These are phyloP conservation scores for Smithornis capensis DNA, from an alignment of 2,113 vertebrate species.

Conservation along the genomic window DNA sequence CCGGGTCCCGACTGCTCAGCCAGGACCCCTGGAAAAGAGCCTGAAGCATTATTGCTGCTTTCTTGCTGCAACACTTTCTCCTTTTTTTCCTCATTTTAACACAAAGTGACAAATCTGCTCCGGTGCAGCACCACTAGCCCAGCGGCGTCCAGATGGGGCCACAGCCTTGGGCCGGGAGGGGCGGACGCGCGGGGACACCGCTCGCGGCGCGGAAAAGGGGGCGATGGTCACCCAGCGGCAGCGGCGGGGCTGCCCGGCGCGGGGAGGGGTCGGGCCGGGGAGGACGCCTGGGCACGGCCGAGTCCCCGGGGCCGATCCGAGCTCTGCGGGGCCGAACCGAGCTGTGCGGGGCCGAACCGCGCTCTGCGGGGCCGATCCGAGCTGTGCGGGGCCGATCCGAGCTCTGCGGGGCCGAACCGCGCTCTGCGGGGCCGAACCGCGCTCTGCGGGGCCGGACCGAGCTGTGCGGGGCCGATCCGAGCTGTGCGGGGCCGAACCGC, in stretches of 20 bases:
- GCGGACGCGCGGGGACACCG: not conserved
- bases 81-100: not conserved
- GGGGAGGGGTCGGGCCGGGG: not conserved
- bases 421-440: no score
- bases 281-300: no score
- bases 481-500: no score
- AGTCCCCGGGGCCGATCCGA: no score
- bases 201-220: not conserved
- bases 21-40: not conserved
- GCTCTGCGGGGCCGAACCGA: no score
- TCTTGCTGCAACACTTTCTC: not conserved
- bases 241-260: not conserved
- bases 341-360: no score
- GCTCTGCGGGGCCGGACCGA: no score
- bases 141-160: not conserved
- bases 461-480: no score
- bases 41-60: not conserved
- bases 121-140: not conserved
- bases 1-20: not conserved
- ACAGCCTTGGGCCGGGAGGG: not conserved
- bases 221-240: accelerated
- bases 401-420: no score
- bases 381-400: no score
- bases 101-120: not conserved
- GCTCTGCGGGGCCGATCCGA: no score